Conservation (phyloP, 1,140 invertebrate genomes). For the Ostrea edulis region DNA sequence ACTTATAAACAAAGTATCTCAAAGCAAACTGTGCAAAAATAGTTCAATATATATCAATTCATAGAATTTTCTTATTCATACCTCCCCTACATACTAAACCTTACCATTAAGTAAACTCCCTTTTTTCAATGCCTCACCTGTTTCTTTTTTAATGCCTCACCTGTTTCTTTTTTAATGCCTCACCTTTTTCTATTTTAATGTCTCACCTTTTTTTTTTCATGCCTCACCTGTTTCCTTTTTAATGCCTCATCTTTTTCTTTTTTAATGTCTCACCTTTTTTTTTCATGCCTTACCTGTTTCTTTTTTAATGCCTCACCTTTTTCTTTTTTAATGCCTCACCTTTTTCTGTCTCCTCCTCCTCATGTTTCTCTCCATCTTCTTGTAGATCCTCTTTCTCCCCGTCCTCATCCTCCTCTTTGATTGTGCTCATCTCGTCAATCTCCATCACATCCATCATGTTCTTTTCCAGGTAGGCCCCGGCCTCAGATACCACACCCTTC, state of each 20-base stretch:
- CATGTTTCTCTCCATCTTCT: constrained; percentile 56
- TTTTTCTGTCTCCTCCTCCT: constrained; percentile 55
- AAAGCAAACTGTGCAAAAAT: too few relatives aligned
- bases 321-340: constrained; percentile 2
- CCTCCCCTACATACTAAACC: too few relatives aligned
- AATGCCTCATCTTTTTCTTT: background rate
- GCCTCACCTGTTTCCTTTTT: background rate
- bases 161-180: background rate
- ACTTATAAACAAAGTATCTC: too few relatives aligned
- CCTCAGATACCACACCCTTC: constrained; percentile 73
- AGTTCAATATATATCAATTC: too few relatives aligned
- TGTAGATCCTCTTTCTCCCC: constrained; percentile 49
- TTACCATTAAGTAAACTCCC: background rate
- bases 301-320: background rate
- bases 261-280: background rate
- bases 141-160: background rate
- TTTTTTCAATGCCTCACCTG: background rate
- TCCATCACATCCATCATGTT: constrained; percentile 31
- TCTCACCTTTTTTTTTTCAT: constrained; percentile 47
- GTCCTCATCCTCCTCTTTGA: constrained; percentile 52
- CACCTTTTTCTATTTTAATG: background rate
- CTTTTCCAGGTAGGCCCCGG: constrained; percentile 72
- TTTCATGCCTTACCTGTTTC: background rate
- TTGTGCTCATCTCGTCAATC: constrained; percentile 40
- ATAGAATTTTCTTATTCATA: too few relatives aligned